Conservation (phyloP, 2,888 invertebrate genomes). For the Drosophila vallismaia region DNA sequence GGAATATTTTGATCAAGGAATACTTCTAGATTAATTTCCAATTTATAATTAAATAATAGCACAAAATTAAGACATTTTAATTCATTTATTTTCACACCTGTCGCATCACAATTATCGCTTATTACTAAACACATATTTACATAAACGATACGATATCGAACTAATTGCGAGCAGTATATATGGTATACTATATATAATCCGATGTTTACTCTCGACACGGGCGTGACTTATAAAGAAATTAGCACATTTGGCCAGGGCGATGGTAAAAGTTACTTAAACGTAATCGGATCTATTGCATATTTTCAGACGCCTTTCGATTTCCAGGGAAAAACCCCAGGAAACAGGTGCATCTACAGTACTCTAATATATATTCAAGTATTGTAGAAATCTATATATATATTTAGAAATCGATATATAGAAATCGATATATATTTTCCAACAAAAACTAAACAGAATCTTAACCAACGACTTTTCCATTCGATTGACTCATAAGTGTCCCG, state of each 20-base stretch:
- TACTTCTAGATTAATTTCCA: not conserved
- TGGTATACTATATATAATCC: conserved; percentile 11
- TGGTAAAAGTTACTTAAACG: conserved; percentile 24
- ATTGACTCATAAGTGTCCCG: conserved; percentile 27
- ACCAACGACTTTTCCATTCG: conserved; percentile 42
- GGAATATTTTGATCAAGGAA: not conserved
- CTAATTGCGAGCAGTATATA: conserved; percentile 43
- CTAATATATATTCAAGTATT: no score
- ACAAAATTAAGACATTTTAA: conserved; percentile 1
- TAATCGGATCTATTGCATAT: conserved; percentile 45
- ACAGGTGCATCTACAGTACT: no score
- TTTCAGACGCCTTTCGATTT: conserved; percentile 44
- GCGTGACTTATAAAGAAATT: conserved; percentile 56
- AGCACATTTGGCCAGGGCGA: conserved; percentile 54
- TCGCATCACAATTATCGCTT: conserved; percentile 54
- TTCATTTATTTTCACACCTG: conserved; percentile 46
- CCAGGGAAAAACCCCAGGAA: conserved; percentile 13
- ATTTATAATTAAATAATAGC: not conserved
- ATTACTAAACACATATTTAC: conserved; percentile 55
- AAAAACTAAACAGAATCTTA: conserved; percentile 16
- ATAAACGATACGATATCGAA: conserved; percentile 56
- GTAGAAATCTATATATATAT: not conserved
- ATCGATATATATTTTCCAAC: conserved; percentile 14
- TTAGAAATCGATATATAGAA: not conserved
- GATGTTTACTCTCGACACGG: conserved; percentile 35